These are phyloP conservation scores for Paradoxurus hermaphroditus DNA, from an alignment of 2,113 vertebrate species.

Conservation along the genomic window DNA sequence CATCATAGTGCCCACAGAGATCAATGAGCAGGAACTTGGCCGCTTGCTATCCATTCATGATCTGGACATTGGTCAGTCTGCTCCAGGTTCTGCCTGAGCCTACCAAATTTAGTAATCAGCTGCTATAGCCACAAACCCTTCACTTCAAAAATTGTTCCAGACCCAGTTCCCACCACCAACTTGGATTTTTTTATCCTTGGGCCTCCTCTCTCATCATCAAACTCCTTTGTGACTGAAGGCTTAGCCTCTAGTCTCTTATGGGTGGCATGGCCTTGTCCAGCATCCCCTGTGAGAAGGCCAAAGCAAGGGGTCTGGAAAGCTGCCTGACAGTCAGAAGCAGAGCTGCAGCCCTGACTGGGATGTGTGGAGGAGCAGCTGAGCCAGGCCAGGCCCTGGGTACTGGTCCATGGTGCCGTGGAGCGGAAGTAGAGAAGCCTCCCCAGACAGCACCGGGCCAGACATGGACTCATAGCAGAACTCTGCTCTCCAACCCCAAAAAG, in stretches of 20 bases:
- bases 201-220: background rate
- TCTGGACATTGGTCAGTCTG: background rate
- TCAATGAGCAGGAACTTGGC: background rate
- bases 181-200: background rate
- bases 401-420: background rate
- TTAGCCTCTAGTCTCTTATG: background rate
- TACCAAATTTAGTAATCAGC: background rate
- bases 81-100: background rate
- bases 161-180: background rate
- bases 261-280: background rate
- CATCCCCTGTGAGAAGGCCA: background rate
- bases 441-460: background rate
- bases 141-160: background rate
- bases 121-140: background rate
- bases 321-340: background rate
- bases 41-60: background rate
- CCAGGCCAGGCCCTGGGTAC: accelerated
- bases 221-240: background rate
- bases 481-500: background rate
- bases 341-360: too few species aligned
- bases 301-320: background rate
- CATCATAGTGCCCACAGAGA: background rate
- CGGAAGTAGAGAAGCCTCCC: background rate
- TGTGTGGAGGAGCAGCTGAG: too few species aligned
- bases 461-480: background rate